phyloP scores from a whole-genome alignment of 2,888 invertebrate genomes.

The Nebria brevicollis region DNA sequence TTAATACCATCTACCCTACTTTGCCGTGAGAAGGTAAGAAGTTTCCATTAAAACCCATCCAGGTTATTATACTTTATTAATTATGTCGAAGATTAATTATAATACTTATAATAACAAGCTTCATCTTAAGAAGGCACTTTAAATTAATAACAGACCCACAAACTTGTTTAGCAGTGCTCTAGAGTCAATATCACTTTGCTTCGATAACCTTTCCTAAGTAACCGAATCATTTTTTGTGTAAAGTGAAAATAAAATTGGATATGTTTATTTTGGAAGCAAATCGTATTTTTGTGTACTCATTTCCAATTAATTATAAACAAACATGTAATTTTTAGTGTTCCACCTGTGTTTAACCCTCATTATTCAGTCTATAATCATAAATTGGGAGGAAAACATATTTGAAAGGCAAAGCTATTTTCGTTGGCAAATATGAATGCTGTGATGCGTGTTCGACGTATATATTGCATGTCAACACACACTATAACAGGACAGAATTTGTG shows the following conservation, averaged over 20 bases:
- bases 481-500: background rate
- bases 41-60: constrained; percentile 30
- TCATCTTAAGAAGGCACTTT: constrained; percentile 8
- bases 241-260: background rate
- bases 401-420: background rate
- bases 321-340: background rate
- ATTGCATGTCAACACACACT: background rate
- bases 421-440: background rate
- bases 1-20: background rate
- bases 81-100: constrained; percentile 31
- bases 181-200: background rate
- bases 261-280: background rate
- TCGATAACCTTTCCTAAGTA: too few species aligned
- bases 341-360: background rate
- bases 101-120: constrained; percentile 7
- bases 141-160: constrained; percentile 27
- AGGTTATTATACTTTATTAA: constrained; percentile 26
- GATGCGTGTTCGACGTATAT: background rate
- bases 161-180: background rate
- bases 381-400: background rate
- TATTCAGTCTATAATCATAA: background rate
- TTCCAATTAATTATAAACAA: background rate
- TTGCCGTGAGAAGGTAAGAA: constrained; percentile 5
- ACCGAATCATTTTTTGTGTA: too few species aligned
- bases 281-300: background rate